Evolutionary conservation across 2,113 vertebrate species (phyloP), one percentile per base, ranked within the genome.

Genomic region (Nymphicus hollandicus): DNA sequence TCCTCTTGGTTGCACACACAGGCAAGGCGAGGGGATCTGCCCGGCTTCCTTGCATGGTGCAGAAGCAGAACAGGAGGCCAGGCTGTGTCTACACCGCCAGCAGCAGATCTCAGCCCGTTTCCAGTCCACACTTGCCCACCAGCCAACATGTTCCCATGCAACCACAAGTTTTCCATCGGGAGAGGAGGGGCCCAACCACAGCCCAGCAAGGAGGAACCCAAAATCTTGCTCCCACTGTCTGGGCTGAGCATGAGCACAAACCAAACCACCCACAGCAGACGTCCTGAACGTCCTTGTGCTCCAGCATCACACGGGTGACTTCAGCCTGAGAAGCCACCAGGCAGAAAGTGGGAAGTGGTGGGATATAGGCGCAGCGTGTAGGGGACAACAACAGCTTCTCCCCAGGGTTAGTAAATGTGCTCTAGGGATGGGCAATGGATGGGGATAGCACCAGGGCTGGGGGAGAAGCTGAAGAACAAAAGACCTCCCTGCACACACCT

Each of bases 41-140:
- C 33, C 58, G 6, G 76, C 41, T 9, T 35, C 44, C n/a, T 7
- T 2, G 28, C 25, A 2, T 22, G 65, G 53, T 33, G 64, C 77
- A 29, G 52, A 33, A 16, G 71, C 50, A 44, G 63, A 44, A 78
- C 39, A 20, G 61, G 49, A 69, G 47, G 43, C 60, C 60, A 15
- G 39, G 77, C 31, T 7, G 1, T 16, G 31, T 9, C 85, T 76
- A 1, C 29, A 1, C 33, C 5, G 49, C 82, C 89, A 27, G 53
- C 39, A 61, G 83, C 88, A 52, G 25, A 7, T 46, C 68, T 35
- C 81, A 87, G 43, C 81, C 55, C 6, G 1, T 49, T 29, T 53
- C 93, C 81, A 79, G 88, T 39, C 87, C 52, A 16, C 39, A 39
- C 94, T 81, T 88, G 91, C 94, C 84, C 80, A 64, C 53, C 81